phyloP scores from a whole-genome alignment of 2,797 vertebrate species.

The Crossoptilon crossoptilon region DNA sequence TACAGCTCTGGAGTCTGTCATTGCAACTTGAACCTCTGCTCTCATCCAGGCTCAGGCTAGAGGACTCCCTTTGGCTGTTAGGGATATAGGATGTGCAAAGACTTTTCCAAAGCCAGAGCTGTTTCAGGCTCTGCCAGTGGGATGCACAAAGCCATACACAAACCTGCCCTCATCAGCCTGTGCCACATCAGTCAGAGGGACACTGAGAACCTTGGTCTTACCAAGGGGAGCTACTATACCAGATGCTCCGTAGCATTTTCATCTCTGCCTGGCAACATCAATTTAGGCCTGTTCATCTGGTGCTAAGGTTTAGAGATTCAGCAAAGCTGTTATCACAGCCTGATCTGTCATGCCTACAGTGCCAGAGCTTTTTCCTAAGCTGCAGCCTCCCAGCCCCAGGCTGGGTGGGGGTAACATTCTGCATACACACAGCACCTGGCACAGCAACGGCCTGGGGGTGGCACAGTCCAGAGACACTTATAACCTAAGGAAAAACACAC shows the following conservation, averaged over 20 bases:
- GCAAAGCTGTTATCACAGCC: neutral
- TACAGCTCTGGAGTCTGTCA: neutral
- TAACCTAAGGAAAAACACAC: neutral
- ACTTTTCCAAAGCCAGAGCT: neutral
- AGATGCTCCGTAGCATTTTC: neutral
- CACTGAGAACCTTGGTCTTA: neutral
- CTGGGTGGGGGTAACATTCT: neutral
- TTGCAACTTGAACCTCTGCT: neutral
- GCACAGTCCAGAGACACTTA: neutral
- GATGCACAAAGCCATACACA: neutral
- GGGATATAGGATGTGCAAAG: too few species aligned
- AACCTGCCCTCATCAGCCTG: neutral
- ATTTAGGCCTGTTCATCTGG: neutral
- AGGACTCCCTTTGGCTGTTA: neutral
- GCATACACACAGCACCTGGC: neutral
- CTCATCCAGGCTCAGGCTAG: neutral
- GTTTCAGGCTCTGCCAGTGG: neutral
- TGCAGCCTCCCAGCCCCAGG: neutral
- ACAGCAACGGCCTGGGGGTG: neutral
- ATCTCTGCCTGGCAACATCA: neutral
- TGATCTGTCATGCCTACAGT: neutral
- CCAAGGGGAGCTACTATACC: neutral
- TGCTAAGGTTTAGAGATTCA: neutral
- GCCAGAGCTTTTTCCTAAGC: neutral
- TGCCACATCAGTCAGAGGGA: neutral